A percentile compares a stretch with the other conserved stretches of the same genome.
Conservation (phyloP, 2,888 invertebrate species). For the Theristus sp. region DNA sequence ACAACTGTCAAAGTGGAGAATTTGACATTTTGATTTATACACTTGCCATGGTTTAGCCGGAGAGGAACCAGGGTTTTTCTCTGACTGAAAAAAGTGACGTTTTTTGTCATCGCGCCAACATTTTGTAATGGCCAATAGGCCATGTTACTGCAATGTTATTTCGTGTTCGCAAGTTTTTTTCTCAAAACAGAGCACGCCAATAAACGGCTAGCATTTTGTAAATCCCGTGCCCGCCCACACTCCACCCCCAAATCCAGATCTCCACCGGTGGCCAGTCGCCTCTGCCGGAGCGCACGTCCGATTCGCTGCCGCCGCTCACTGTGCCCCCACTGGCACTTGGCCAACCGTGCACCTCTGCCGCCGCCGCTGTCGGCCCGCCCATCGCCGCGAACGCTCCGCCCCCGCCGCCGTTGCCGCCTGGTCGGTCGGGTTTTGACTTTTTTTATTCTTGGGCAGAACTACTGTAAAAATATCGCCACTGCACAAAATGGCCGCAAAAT, state of each 20-base stretch:
- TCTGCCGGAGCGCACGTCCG: constrained; percentile 12
- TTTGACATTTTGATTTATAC: too few relatives aligned
- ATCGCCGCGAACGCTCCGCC: constrained; percentile 12
- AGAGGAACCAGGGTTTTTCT: too few relatives aligned
- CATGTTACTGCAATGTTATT: neutral
- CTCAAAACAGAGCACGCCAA: too few relatives aligned
- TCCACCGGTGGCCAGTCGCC: constrained; percentile 9
- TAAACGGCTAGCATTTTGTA: too few relatives aligned
- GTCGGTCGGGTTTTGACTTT: neutral
- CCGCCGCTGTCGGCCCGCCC: constrained; percentile 4
- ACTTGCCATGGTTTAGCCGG: too few relatives aligned
- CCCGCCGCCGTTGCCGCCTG: constrained; percentile 22
- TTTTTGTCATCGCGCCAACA: too few relatives aligned
- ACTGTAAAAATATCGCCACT: too few relatives aligned
- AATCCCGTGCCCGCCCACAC: too few relatives aligned
- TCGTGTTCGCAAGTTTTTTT: neutral
- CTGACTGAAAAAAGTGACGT: too few relatives aligned
- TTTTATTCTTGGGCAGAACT: constrained; percentile 7
- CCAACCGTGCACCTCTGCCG: neutral
- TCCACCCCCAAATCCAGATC: constrained; percentile 2
- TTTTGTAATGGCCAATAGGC: neutral
- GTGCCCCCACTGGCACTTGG: too few relatives aligned
- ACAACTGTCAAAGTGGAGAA: too few relatives aligned
- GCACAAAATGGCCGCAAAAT: too few relatives aligned
- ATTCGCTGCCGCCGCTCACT: constrained; percentile 5